Percentiles rank a stretch among this genome's conserved stretches.
Conservation (phyloP, 2,113 vertebrate genomes). For the Myxocyprinus asiaticus region DNA sequence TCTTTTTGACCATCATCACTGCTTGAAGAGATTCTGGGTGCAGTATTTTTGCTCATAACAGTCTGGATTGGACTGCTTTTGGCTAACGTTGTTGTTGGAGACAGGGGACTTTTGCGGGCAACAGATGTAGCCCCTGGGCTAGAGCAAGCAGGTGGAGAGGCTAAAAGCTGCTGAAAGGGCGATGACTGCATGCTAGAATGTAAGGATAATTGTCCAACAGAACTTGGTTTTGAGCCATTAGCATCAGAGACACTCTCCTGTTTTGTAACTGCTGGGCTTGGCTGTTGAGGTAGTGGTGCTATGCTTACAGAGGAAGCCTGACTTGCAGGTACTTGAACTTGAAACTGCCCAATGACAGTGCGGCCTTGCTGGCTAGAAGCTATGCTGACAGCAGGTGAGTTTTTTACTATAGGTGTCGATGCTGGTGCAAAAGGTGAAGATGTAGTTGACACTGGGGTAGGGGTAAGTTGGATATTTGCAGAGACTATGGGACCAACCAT, state of each 20-base stretch:
- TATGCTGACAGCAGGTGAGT: conserved; percentile 65
- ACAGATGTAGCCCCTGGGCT: conserved; percentile 80
- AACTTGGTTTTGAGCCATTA: conserved; percentile 61
- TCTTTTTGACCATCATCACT: conserved; percentile 70
- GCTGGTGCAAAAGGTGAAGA: conserved; percentile 39
- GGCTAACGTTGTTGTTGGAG: conserved; percentile 72
- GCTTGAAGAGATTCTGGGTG: conserved; percentile 76
- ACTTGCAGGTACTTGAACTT: conserved; percentile 70
- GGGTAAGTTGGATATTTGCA: conserved; percentile 86
- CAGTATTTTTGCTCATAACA: conserved; percentile 73
- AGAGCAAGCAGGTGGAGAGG: conserved; percentile 80
- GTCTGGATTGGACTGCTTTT: conserved; percentile 80
- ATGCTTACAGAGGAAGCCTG: conserved; percentile 67
- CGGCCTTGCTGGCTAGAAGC: conserved; percentile 73
- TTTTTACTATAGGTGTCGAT: conserved; percentile 66
- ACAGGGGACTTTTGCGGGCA: conserved; percentile 80
- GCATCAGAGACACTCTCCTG: conserved; percentile 75
- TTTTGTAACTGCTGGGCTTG: conserved; percentile 65
- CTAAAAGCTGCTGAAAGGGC: conserved; percentile 75
- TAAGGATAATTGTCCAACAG: conserved; percentile 72
- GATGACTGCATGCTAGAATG: conserved; percentile 63
- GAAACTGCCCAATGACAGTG: conserved; percentile 78
- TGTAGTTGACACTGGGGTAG: conserved; percentile 68
- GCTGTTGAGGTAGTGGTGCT: conserved; percentile 59
- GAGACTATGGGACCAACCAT: conserved; percentile 88